Evolutionary conservation across 2,888 invertebrate species (phyloP), one percentile per base, ranked within the genome.

Genomic region (Mythimna lalbum): DNA sequence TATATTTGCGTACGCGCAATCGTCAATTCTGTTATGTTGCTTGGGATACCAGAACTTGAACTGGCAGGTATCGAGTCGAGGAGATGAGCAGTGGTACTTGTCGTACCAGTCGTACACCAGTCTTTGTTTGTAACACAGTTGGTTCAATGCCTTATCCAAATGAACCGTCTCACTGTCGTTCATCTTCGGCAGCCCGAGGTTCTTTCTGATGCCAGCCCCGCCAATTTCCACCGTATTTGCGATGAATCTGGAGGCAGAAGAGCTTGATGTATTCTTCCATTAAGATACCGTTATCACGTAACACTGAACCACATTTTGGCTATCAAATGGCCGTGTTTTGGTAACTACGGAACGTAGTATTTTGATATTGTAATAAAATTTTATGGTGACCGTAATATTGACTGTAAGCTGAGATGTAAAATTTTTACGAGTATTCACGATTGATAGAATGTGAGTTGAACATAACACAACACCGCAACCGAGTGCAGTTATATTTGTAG

Each of bases 131-230:
- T 33, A 36, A 23, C 78, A 74, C 2, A 97, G 86, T 4, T 93
- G 87, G 43, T 88, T 86, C n/a, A 95, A 72, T 1, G 96, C 94
- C 27, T 89, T 78, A 83, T 96, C 94, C 14, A 96, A 81, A 7
- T 90, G 82, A 0, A 87, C 86, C 3, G 93, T 87, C 84, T 97
- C 97, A 5, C 80, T 50, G 1, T 91, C 91, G 10, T 92, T 93
- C 90, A 97, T 90, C 84, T 88, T 91, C 4, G 96, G 96, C 21
- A 97, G 82, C 0, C 96, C 96, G 59, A 93, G 89, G 84, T 95
- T 94, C 76, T 91, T 95, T 10, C 86, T 81, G 61, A 97, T 93
- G 17, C 97, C 97, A 12, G 88, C 89, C 50, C 92, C 90, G 39
- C 93, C 92, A 73, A 97, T 92, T 76, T 95, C 94, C 74, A 97